phyloP scores from a whole-genome alignment of 2,888 invertebrate species.

The Plagodis dolabraria region DNA sequence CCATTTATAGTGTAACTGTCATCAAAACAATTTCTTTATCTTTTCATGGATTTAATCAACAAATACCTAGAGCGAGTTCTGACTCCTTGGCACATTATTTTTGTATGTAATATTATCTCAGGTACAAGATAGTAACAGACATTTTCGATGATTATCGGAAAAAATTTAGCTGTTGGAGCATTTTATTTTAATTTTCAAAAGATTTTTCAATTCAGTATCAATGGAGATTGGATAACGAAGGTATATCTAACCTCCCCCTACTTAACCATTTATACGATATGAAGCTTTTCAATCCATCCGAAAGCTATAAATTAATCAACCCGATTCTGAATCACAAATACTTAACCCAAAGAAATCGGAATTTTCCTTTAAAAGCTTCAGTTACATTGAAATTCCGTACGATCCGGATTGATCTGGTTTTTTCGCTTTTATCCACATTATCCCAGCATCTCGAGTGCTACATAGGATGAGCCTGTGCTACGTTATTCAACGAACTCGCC shows the following conservation, averaged over 20 bases:
- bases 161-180: too few relatives aligned
- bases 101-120: too few relatives aligned
- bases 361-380: slow-evolving; percentile 34
- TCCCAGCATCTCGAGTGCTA: slow-evolving; percentile 30
- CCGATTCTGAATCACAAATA: slow-evolving; percentile 36
- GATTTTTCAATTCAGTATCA: too few relatives aligned
- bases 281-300: slow-evolving; percentile 27
- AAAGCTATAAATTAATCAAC: slow-evolving; percentile 38
- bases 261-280: slow-evolving; percentile 23
- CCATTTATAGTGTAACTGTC: too few relatives aligned
- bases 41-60: too few relatives aligned
- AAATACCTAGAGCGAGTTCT: too few relatives aligned
- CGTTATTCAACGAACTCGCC: slow-evolving; percentile 41
- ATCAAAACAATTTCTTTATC: too few relatives aligned
- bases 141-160: too few relatives aligned
- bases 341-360: slow-evolving; percentile 34
- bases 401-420: slow-evolving; percentile 40
- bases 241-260: slow-evolving; percentile 13
- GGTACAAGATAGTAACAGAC: too few relatives aligned
- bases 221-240: background rate
- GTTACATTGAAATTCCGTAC: slow-evolving; percentile 41
- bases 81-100: too few relatives aligned
- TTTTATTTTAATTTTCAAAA: too few relatives aligned
- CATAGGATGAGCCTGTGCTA: slow-evolving; percentile 37
- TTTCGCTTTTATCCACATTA: slow-evolving; percentile 39